These are phyloP conservation scores for Pangasianodon gigas DNA, from an alignment of 2,113 vertebrate species.

Conservation along the genomic window DNA sequence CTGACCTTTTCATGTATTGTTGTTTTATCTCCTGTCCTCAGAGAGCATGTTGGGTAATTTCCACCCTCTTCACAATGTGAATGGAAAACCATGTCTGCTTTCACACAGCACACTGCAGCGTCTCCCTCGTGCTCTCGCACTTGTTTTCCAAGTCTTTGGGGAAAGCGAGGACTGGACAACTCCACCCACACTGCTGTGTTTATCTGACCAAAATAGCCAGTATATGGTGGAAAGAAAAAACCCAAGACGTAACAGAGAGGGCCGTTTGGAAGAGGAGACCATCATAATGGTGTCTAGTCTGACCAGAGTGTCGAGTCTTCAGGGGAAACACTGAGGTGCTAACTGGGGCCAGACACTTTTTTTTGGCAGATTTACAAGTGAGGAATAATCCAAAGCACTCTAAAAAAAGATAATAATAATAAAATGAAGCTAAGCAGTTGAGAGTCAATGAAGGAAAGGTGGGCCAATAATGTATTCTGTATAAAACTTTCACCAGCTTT, in stretches of 20 bases:
- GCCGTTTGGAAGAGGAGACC: conserved; percentile 59
- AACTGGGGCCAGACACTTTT: not conserved
- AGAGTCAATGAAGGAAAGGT: not conserved
- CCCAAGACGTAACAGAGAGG: conserved; percentile 60
- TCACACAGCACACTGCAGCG: conserved; percentile 35
- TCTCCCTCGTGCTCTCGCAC: conserved; percentile 62
- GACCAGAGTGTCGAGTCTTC: not conserved
- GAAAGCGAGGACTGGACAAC: conserved; percentile 34
- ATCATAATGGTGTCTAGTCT: conserved; percentile 43
- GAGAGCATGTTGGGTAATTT: conserved; percentile 45
- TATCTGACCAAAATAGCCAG: conserved; percentile 77
- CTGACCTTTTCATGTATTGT: conserved; percentile 38
- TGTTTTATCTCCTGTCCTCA: conserved; percentile 50
- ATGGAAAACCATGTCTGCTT: conserved; percentile 55
- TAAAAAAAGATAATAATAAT: not conserved
- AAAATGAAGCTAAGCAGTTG: not conserved
- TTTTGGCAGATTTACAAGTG: not conserved
- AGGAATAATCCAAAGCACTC: not conserved
- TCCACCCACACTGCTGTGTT: conserved; percentile 72
- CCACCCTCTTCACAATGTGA: conserved; percentile 40
- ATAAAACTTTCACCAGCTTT: not conserved
- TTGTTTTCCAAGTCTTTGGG: conserved; percentile 67
- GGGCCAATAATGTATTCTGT: not conserved
- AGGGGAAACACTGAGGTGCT: not conserved
- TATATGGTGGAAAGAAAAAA: conserved; percentile 73